phyloP scores from a whole-genome alignment of 2,113 vertebrate species.

The Deroptyus accipitrinus region DNA sequence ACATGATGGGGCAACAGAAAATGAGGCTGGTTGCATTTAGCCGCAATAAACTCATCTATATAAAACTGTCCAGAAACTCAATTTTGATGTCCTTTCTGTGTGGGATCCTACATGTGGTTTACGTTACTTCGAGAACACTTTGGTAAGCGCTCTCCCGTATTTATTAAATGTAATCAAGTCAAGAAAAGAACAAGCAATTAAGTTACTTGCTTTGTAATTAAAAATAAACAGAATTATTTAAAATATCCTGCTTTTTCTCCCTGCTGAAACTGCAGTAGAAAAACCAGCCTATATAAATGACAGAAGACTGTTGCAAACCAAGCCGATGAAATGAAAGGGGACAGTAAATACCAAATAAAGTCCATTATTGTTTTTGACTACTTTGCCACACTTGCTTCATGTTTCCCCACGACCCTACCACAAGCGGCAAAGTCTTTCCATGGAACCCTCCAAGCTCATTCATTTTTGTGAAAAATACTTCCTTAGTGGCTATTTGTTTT shows the following conservation, averaged over 20 bases:
- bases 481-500: neutral
- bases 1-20: neutral
- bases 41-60: neutral
- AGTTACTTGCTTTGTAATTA: conserved; percentile 32
- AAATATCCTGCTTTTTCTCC: neutral
- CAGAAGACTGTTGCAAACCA: neutral
- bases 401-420: neutral
- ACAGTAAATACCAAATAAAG: neutral
- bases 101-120: conserved; percentile 6
- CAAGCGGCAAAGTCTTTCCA: neutral
- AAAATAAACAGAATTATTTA: conserved; percentile 32
- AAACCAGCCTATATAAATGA: neutral
- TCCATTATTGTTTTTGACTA: neutral
- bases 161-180: conserved; percentile 5
- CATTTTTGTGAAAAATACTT: conserved; percentile 15
- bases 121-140: neutral
- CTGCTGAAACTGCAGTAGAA: neutral
- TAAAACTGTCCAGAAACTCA: neutral
- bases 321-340: neutral
- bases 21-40: neutral
- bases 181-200: conserved; percentile 18
- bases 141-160: neutral
- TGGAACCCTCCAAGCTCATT: neutral
- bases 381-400: neutral
- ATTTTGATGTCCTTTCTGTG: neutral